phyloP scores from a whole-genome alignment of 2,797 vertebrate genomes.

The Neolamprologus multifasciatus region DNA sequence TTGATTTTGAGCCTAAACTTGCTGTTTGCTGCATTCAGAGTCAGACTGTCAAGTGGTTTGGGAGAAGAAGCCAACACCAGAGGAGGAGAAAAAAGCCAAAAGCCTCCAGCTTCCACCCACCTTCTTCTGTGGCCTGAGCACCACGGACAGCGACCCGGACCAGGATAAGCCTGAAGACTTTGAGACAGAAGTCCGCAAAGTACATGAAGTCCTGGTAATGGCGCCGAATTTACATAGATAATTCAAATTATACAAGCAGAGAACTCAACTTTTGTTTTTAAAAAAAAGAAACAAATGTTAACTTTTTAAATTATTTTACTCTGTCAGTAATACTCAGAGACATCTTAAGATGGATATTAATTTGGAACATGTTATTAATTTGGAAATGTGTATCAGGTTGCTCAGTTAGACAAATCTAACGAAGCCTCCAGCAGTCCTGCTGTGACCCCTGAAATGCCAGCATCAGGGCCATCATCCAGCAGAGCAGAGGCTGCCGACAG shows the following conservation, averaged over 20 bases:
- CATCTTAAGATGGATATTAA: neutral
- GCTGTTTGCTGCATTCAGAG: conserved; percentile 42
- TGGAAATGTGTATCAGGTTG: conserved; percentile 7
- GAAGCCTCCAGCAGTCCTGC: neutral
- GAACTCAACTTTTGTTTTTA: neutral
- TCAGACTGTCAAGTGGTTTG: conserved; percentile 78
- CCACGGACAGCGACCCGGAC: conserved; percentile 80
- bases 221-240: neutral
- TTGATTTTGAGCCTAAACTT: neutral
- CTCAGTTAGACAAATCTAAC: conserved; percentile 24
- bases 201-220: conserved; percentile 66
- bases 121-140: conserved; percentile 80
- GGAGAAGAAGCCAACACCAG: conserved; percentile 81
- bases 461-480: neutral
- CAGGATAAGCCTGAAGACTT: conserved; percentile 78
- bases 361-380: neutral
- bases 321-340: neutral
- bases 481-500: neutral
- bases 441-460: neutral
- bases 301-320: neutral
- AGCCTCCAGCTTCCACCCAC: conserved; percentile 79
- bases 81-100: conserved; percentile 82
- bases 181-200: conserved; percentile 80
- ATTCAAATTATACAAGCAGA: neutral
- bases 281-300: neutral